These are phyloP conservation scores for Dendronephthya gigantea DNA, from an alignment of 64 coral and sea anemone species.

Conservation along the genomic window DNA sequence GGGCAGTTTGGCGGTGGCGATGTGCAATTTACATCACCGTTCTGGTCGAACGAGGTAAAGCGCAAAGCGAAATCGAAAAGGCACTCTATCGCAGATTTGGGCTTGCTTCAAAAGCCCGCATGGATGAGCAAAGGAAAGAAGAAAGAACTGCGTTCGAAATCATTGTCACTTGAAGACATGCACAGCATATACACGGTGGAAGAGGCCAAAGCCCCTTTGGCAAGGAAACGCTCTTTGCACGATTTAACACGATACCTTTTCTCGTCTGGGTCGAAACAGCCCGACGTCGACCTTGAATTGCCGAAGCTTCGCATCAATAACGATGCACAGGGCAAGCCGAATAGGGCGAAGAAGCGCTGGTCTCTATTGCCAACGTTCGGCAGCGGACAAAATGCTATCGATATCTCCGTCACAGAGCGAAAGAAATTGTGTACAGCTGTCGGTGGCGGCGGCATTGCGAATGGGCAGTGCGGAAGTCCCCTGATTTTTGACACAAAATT, in stretches of 20 bases:
- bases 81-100: neutral
- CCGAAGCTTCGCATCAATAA: neutral
- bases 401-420: neutral
- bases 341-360: neutral
- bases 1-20: too few relatives aligned
- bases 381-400: neutral
- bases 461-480: neutral
- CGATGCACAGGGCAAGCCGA: neutral
- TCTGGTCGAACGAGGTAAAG: neutral
- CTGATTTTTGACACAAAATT: slow-evolving; percentile 6
- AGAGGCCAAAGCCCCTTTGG: neutral
- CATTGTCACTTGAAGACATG: neutral
- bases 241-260: neutral
- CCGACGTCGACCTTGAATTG: neutral
- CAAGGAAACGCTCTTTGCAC: neutral
- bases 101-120: neutral
- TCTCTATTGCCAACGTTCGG: neutral
- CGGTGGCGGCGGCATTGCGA: neutral
- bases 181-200: neutral
- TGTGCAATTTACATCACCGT: neutral
- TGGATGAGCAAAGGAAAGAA: neutral
- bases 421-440: neutral
- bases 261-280: neutral
- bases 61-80: neutral
- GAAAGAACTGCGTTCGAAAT: neutral